Base-by-base conservation (phyloP, 1,140 invertebrate genomes). In the Macrobrachium rosenbergii region DNA sequence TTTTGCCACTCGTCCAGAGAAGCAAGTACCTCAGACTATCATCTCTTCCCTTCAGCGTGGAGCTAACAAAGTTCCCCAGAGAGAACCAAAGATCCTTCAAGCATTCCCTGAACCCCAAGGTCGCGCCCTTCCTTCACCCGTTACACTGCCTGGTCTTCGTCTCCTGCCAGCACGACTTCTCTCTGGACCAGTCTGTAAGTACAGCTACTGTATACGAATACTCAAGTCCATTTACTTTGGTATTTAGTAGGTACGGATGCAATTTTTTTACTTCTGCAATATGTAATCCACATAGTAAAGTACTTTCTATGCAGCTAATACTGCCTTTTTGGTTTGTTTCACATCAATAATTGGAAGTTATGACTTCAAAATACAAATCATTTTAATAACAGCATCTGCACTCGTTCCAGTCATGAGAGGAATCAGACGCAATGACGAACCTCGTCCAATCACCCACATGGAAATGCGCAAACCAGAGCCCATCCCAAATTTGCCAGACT, bases 391-490 rank as follows among this genome's bases (percentile, higher is more conserved):
- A 52, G 11, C 11, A 11, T 60, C 7, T n/a, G 8, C 21, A 37
- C 28, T 58, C 17, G 14, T 43, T 43, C 37, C 67, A 67, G 75
- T 69, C 62, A 12, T 63, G 52, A 72, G 52, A 21, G n/a, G 28
- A 17, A 21, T 19, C 52, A 23, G 52, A 59, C 19, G 52, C 19
- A 67, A 45, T 14, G n/a, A 19, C 52, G 23, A 23, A 23, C 69
- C 69, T 43, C 78, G 78, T 58, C 85, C 85, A 28, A 59, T 81
- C 45, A 87, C 85, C 23, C 85, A 87, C 85, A 87, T 87, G 85
- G 85, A 87, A 69, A 87, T 87, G 85, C 64, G 23, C 5, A 69
- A 60, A 10, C 69, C 60, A 3, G 14, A 11, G 10, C 73, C 64
- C 28, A 2, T 2, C 5, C 28, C 37, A 14, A 17, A 79, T 19